Evolutionary conservation across 2,888 invertebrate species (phyloP).

Genomic region (Ectemnius continuus): DNA sequence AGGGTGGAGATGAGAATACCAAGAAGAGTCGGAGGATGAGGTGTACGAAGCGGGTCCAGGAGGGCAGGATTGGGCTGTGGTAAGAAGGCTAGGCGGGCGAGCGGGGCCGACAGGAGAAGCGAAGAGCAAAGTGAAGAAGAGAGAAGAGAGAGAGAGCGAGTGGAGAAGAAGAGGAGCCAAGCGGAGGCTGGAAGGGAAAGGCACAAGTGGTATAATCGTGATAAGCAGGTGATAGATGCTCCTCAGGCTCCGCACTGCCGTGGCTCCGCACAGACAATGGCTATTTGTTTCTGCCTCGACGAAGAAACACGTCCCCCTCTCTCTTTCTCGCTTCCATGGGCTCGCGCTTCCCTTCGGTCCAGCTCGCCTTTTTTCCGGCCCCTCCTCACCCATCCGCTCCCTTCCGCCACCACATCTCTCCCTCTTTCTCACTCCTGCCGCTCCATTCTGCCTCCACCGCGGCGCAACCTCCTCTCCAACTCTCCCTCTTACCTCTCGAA

Average conservation of each 20-base stretch:
- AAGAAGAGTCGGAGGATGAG: too few species aligned
- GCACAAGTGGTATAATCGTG: slow-evolving; percentile 77
- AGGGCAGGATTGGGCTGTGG: slow-evolving; percentile 18
- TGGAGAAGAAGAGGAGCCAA: slow-evolving; percentile 38
- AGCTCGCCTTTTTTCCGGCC: slow-evolving; percentile 23
- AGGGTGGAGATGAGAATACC: slow-evolving; percentile 23
- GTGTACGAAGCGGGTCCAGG: slow-evolving; percentile 9
- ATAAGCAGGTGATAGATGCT: slow-evolving; percentile 78
- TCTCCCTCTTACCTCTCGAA: slow-evolving; percentile 23
- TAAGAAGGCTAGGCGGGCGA: slow-evolving; percentile 18
- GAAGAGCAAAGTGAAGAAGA: slow-evolving; percentile 11
- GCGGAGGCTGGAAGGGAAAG: slow-evolving; percentile 61
- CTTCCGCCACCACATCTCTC: slow-evolving; percentile 13
- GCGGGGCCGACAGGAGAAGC: slow-evolving; percentile 6
- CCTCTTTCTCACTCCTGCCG: slow-evolving; percentile 24
- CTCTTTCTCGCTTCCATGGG: slow-evolving; percentile 12
- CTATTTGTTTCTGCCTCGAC: slow-evolving; percentile 77
- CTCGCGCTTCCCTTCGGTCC: not conserved
- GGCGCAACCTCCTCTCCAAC: slow-evolving; percentile 20
- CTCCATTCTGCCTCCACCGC: slow-evolving; percentile 23
- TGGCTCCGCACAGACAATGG: slow-evolving; percentile 74
- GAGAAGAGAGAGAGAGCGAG: not conserved
- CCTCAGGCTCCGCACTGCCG: slow-evolving; percentile 73
- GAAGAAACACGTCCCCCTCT: slow-evolving; percentile 52
- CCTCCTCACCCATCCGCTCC: slow-evolving; percentile 16